These are phyloP conservation scores for Epinephelus fuscoguttatus DNA, from an alignment of 2,113 vertebrate species.

Conservation along the genomic window DNA sequence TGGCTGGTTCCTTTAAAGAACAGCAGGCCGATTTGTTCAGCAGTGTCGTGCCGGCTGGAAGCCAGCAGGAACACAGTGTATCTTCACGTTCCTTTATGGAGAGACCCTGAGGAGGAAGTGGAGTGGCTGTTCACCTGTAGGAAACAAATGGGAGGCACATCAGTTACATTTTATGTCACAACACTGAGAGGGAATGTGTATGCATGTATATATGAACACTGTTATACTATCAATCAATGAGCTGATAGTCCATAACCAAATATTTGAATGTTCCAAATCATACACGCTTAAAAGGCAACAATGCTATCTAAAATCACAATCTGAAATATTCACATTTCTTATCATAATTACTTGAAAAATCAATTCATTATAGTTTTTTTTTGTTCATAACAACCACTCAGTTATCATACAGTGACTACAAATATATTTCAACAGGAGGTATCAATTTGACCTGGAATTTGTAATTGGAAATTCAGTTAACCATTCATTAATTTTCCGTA, in stretches of 20 bases:
- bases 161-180: slow-evolving; percentile 18
- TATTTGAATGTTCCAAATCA: not conserved
- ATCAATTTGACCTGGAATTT: not conserved
- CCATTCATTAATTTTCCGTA: too few relatives aligned
- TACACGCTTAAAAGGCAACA: not conserved
- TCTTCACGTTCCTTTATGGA: slow-evolving; percentile 91
- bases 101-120: slow-evolving; percentile 88
- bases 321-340: not conserved
- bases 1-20: slow-evolving; percentile 60
- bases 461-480: not conserved
- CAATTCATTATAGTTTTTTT: not conserved
- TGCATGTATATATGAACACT: not conserved
- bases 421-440: not conserved
- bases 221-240: not conserved
- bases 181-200: not conserved
- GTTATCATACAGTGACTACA: not conserved
- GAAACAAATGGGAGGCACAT: slow-evolving; percentile 21
- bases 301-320: not conserved
- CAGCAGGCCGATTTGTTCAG: slow-evolving; percentile 51
- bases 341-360: not conserved
- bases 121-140: slow-evolving; percentile 87
- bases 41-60: slow-evolving; percentile 24
- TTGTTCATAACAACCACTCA: not conserved
- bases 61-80: slow-evolving; percentile 3
- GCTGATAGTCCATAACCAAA: not conserved